Evolutionary conservation across 1,140 invertebrate genomes (phyloP), one percentile per base, ranked within the genome.

Genomic region (Stenopsyche tienmushanensis): DNA sequence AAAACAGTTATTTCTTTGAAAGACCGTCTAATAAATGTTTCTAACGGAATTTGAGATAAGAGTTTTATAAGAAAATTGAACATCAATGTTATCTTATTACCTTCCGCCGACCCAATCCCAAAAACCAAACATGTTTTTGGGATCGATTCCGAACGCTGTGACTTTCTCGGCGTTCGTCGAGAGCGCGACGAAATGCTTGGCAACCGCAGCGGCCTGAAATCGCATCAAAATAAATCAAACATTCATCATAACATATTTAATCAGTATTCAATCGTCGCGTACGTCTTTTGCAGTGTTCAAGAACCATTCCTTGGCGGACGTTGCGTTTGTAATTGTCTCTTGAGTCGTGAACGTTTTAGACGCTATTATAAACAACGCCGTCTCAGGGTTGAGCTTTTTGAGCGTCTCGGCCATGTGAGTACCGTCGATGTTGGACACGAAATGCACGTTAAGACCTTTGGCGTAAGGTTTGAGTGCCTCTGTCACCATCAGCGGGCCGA

Each of bases 101-200:
- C 97, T 86, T 71, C 97, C 98, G 50, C 97, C 98, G 63, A 99
- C 97, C 96, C 97, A 99, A 81, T 99, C 97, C 97, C 98, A 99
- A 79, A 99, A 99, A 49, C 90, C 96, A 83, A 99, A 99, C 94
- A 99, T 99, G 75, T 99, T 99, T 62, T 90, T 88, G 69, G 93
- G 86, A 77, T 97, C 90, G 71, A 99, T 99, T 20, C 98, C 98
- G 82, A 99, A 99, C 62, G 94, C 94, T 25, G 89, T 92, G 0
- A 98, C 96, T 81, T 97, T 97, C 62, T 87, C 81, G 49, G 80
- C 87, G 78, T 99, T 99, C 0, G 98, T 99, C 8, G 96, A 99
- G 1, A 99, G 78, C 24, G 98, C 98, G 8, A 99, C 96, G 81
- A 99, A 99, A 82, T 99, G 98, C 75, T 95, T 96, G 1, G 94